phyloP scores from a whole-genome alignment of 2,888 invertebrate species.

The Polyommatus icarus region DNA sequence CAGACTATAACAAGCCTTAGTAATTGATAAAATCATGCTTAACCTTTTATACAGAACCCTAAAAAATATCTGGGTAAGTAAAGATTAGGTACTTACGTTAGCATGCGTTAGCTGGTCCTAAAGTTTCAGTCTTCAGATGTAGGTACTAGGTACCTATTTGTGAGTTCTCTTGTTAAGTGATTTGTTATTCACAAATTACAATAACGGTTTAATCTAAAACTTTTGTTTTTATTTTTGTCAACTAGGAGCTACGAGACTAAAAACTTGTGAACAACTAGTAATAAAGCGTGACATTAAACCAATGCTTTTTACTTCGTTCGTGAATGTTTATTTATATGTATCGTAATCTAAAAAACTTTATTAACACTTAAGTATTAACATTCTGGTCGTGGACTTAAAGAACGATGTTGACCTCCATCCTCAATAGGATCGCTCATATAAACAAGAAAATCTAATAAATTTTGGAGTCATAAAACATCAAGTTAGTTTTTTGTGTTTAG shows the following conservation, averaged over 20 bases:
- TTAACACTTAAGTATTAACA: constrained; percentile 11
- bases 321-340: constrained; percentile 15
- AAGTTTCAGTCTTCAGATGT: no score
- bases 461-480: constrained; percentile 22
- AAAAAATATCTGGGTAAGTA: no score
- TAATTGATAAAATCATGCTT: no score
- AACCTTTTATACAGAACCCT: no score
- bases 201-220: not conserved
- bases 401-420: not conserved
- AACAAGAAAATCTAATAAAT: constrained; percentile 12
- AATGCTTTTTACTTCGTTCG: not conserved
- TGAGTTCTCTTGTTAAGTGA: no score
- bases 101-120: no score
- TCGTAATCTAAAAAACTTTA: not conserved
- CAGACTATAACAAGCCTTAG: no score
- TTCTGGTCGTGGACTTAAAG: not conserved
- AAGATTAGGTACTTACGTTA: no score
- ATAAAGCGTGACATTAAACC: not conserved
- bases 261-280: not conserved
- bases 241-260: not conserved
- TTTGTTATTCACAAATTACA: no score
- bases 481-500: constrained; percentile 23
- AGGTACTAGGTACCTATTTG: no score
- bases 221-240: not conserved
- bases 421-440: constrained; percentile 18